Evolutionary conservation across 2,797 vertebrate genomes (phyloP).

Genomic region (Lutjanus campechanus): DNA sequence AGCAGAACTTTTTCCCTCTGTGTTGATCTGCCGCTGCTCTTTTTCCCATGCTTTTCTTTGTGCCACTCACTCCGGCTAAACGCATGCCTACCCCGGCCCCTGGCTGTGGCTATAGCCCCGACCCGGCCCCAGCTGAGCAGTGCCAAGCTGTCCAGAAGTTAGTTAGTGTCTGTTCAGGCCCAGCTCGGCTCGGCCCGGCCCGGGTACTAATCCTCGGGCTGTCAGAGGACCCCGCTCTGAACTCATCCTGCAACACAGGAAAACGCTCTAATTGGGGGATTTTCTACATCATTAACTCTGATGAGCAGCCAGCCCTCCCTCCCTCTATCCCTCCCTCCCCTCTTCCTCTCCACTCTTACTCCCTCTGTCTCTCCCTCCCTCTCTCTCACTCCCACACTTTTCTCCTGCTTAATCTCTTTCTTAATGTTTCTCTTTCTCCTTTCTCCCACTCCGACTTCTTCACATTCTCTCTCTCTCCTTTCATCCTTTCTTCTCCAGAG

Average conservation of each 20-base stretch:
- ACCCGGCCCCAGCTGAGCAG: slow-evolving; percentile 68
- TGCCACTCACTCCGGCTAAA: slow-evolving; percentile 72
- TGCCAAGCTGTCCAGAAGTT: slow-evolving; percentile 79
- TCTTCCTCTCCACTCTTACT: slow-evolving; percentile 26
- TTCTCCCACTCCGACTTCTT: slow-evolving; percentile 47
- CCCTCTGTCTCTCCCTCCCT: slow-evolving; percentile 27
- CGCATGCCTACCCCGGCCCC: slow-evolving; percentile 82
- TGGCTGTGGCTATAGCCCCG: slow-evolving; percentile 65
- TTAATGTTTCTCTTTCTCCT: slow-evolving; percentile 60
- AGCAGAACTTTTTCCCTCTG: slow-evolving; percentile 34
- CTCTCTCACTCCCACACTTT: slow-evolving; percentile 66
- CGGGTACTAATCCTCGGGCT: slow-evolving; percentile 83
- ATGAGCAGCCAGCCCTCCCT: slow-evolving; percentile 81
- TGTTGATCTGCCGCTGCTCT: slow-evolving; percentile 64
- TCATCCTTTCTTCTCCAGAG: slow-evolving; percentile 29
- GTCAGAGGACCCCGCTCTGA: slow-evolving; percentile 86
- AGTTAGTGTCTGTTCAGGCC: slow-evolving; percentile 80
- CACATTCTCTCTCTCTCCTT: slow-evolving; percentile 37
- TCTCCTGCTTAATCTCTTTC: slow-evolving; percentile 63
- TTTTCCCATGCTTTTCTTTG: slow-evolving; percentile 83
- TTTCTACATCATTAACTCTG: slow-evolving; percentile 89
- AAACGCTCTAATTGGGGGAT: slow-evolving; percentile 91
- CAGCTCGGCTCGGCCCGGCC: slow-evolving; percentile 55
- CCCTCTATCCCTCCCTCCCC: slow-evolving; percentile 35
- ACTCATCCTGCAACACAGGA: slow-evolving; percentile 88